Percentiles rank a stretch among this genome's conserved stretches.
These are phyloP conservation scores for Sphaeramia orbicularis DNA, from an alignment of 2,797 vertebrate genomes.

Conservation along the genomic window DNA sequence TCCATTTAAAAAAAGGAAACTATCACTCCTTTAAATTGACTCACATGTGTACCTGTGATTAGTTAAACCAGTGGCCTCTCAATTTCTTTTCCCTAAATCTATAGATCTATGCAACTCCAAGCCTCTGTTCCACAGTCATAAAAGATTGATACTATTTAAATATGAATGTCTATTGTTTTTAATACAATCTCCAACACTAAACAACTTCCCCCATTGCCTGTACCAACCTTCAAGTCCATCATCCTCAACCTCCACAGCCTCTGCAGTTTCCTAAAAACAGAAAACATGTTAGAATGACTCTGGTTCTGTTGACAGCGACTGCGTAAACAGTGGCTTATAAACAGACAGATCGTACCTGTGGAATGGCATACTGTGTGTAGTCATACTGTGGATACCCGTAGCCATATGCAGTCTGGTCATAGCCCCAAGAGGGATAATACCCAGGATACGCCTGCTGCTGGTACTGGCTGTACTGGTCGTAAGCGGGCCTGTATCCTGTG, in stretches of 20 bases:
- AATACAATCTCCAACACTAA: too few relatives aligned
- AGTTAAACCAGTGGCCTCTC: too few relatives aligned
- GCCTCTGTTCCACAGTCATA: too few relatives aligned
- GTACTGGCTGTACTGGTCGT: slow-evolving; percentile 82
- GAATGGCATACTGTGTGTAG: slow-evolving; percentile 87
- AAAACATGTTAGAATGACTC: not conserved
- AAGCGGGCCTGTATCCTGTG: slow-evolving; percentile 61
- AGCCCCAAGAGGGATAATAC: slow-evolving; percentile 91
- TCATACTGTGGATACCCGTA: slow-evolving; percentile 93
- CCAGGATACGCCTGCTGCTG: slow-evolving; percentile 87
- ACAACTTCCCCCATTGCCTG: not conserved
- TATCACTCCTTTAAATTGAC: too few relatives aligned
- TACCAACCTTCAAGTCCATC: slow-evolving; percentile 89
- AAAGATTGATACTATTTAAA: too few relatives aligned
- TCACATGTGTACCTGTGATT: too few relatives aligned
- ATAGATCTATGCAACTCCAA: too few relatives aligned
- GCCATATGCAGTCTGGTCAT: slow-evolving; percentile 91
- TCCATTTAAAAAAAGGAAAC: too few relatives aligned
- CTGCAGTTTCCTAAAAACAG: slow-evolving; percentile 52
- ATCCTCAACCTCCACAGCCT: slow-evolving; percentile 74
- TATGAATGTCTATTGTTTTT: too few relatives aligned
- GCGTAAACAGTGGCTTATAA: not conserved
- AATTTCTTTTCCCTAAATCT: too few relatives aligned
- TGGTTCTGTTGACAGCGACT: fast-evolving
- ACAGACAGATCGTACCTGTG: slow-evolving; percentile 82